Percentiles rank a stretch among this genome's conserved stretches.
These are phyloP conservation scores for Pollimyrus isidori DNA, from an alignment of 2,113 vertebrate genomes.

Conservation along the genomic window DNA sequence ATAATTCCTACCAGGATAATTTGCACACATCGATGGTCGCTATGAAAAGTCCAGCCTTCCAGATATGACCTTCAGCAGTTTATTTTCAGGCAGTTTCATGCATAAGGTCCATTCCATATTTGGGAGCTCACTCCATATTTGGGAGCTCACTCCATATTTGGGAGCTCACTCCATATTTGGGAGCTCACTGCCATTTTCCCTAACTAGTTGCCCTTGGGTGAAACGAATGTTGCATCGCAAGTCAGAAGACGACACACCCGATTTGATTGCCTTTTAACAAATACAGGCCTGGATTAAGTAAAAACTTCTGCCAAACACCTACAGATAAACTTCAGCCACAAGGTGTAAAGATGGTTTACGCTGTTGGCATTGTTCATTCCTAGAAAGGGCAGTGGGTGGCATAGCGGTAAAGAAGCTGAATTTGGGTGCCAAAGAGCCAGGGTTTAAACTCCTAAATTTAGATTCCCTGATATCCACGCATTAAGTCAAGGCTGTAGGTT, in stretches of 20 bases:
- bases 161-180: too few species aligned
- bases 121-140: background rate
- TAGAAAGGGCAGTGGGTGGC: background rate
- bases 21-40: background rate
- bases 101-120: background rate
- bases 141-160: background rate
- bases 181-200: background rate
- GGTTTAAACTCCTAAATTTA: background rate
- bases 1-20: background rate
- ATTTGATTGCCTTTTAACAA: background rate
- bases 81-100: background rate
- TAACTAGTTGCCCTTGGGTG: background rate
- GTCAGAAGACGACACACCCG: background rate
- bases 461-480: background rate
- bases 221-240: background rate
- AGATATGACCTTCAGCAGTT: background rate
- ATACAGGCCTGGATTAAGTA: background rate
- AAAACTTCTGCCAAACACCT: background rate
- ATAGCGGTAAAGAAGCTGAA: background rate
- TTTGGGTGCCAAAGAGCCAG: background rate
- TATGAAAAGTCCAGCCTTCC: background rate
- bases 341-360: background rate
- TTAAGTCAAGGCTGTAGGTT: background rate
- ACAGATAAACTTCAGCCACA: background rate
- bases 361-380: background rate